A percentile compares a stretch with the other conserved stretches of the same genome.
Conservation (phyloP, 1,140 invertebrate species). For the Diprion similis region DNA sequence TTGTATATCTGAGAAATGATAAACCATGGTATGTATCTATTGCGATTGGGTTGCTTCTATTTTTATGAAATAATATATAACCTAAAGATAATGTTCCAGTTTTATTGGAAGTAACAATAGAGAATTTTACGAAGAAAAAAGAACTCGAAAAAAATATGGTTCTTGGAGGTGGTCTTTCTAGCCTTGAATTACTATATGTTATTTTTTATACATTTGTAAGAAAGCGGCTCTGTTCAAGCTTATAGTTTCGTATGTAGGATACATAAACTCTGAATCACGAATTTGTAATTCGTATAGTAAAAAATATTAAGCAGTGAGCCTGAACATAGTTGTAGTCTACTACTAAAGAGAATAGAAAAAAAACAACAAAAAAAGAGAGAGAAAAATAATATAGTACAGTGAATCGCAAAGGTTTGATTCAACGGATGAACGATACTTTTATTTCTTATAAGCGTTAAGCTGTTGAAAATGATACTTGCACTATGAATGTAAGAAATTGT, state of each 20-base stretch:
- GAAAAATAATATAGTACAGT: background rate
- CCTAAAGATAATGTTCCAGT: slow-evolving; percentile 56
- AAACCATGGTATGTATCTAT: slow-evolving; percentile 11
- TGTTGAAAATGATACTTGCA: background rate
- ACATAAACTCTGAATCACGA: background rate
- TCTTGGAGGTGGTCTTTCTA: slow-evolving; percentile 34
- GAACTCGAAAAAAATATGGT: slow-evolving; percentile 28
- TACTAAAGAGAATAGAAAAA: background rate
- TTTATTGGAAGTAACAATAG: slow-evolving; percentile 57
- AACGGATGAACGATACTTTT: background rate
- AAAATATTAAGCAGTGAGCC: background rate
- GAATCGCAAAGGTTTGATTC: background rate
- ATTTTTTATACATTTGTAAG: slow-evolving; percentile 47
- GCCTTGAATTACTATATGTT: slow-evolving; percentile 40
- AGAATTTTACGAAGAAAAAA: slow-evolving; percentile 46
- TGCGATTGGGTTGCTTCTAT: slow-evolving; percentile 47
- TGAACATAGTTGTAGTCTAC: background rate
- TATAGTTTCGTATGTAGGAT: slow-evolving; percentile 22
- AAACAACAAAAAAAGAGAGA: background rate
- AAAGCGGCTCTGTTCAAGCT: slow-evolving; percentile 44
- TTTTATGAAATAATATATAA: slow-evolving; percentile 52
- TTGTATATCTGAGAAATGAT: background rate
- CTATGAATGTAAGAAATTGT: background rate
- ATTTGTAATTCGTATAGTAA: background rate
- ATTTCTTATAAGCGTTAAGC: background rate